Base-by-base conservation (phyloP, 2,888 invertebrate genomes). In the Amblyjoppa fuscipennis region DNA sequence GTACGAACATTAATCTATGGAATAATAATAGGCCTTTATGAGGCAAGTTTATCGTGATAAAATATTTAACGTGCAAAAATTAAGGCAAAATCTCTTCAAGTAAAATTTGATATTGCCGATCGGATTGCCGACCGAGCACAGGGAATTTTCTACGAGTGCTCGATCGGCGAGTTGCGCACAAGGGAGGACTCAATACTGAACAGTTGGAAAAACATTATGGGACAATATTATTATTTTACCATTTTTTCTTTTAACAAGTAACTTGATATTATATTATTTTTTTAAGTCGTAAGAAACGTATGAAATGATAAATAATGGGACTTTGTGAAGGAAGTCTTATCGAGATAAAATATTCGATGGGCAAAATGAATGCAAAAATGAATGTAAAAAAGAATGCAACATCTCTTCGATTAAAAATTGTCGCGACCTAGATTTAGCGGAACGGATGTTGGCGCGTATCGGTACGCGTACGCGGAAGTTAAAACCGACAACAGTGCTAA, bases 391-490 rank as follows among this genome's bases (percentile, higher is more conserved):
- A 28, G 7, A 28, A 59, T 59, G 28, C 4, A 1, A 11, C 28
- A 59, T 25, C 9, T 28, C 5, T 28, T 59, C 11, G 59, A 59
- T 5, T 53, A 28, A 59, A 28, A 59, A 13, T 59, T 13, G 25
- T 6, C 13, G 20, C 28, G 59, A 28, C 59, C 28, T 11, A 28
- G 59, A 59, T 59, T 59, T 59, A 1, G 11, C 59, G 28, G n/a
- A n/a, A 25, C 59, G 59, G 59, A 75, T 64, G 45, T 61, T 75
- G 6, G 41, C 64, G 64, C 45, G 45, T 61, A 16, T 25, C 16
- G n/a, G 45, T 74, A 20, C 61, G 64, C 49, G 9, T 49, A 64
- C 3, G 28, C 28, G 64, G 45, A 75, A 75, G 59, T 45, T 64
- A 49, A 61, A 2, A 5, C 45, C 25, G 28, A 49, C 31, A 64